These are phyloP conservation scores for Andrena flavipes DNA, from an alignment of 2,888 invertebrate genomes.

Conservation along the genomic window DNA sequence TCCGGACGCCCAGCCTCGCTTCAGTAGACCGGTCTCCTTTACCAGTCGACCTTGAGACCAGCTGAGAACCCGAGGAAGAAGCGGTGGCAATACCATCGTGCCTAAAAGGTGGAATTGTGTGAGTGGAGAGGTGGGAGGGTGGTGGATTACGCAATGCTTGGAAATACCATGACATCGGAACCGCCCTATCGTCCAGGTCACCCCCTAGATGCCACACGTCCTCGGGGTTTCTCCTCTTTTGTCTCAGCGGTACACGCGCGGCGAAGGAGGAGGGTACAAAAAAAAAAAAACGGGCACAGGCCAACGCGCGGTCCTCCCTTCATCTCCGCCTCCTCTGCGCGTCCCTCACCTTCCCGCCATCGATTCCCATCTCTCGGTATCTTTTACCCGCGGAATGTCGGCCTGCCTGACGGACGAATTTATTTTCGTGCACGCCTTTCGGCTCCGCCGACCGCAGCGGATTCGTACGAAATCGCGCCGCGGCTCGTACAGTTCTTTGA, in stretches of 20 bases:
- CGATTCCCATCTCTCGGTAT: constrained; percentile 37
- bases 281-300: neutral
- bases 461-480: constrained; percentile 55
- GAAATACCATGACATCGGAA: constrained; percentile 65
- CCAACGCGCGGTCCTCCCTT: constrained; percentile 15
- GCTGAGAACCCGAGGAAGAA: constrained; percentile 73
- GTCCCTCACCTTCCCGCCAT: neutral
- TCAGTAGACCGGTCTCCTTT: constrained; percentile 50
- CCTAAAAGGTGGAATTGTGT: neutral
- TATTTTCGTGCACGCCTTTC: constrained; percentile 61
- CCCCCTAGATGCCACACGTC: constrained; percentile 23
- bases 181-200: constrained; percentile 44
- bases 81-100: constrained; percentile 21
- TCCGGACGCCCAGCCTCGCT: constrained; percentile 2
- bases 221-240: constrained; percentile 54
- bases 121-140: neutral
- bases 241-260: constrained; percentile 9
- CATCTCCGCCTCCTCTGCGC: neutral
- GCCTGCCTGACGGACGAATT: constrained; percentile 54
- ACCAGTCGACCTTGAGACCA: constrained; percentile 76
- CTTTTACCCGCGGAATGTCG: constrained; percentile 50
- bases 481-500: constrained; percentile 42
- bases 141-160: constrained; percentile 67
- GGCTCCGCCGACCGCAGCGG: constrained; percentile 42
- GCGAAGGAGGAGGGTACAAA: neutral